Percentiles rank a stretch among this genome's conserved stretches.
Conservation (phyloP, 1,140 invertebrate genomes). For the Hermatobates lingyangjiaoensis region DNA sequence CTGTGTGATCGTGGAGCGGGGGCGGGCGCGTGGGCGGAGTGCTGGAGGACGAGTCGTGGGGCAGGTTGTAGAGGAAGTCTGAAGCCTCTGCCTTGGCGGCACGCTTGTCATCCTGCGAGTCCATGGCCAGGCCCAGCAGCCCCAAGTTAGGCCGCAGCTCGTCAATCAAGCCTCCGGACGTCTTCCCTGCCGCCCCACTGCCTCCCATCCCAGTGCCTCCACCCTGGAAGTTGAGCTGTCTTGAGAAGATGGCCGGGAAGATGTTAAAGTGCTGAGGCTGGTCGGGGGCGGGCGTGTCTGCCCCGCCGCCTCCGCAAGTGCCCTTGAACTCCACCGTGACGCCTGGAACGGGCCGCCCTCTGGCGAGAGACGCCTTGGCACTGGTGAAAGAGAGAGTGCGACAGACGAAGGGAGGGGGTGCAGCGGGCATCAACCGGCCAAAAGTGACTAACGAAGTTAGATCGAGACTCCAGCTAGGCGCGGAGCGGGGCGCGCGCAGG, state of each 20-base stretch:
- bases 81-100: constrained; percentile 32
- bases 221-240: constrained; percentile 52
- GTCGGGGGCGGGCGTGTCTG: constrained; percentile 13
- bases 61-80: constrained; percentile 52
- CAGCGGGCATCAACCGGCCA: constrained; percentile 5
- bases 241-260: constrained; percentile 69
- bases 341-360: neutral
- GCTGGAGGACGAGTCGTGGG: constrained; percentile 17
- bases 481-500: neutral
- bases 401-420: constrained; percentile 4
- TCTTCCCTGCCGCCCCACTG: neutral
- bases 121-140: constrained; percentile 53
- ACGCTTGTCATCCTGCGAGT: constrained; percentile 32
- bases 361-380: neutral
- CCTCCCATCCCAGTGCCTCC: constrained; percentile 5
- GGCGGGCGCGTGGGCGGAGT: constrained; percentile 36
- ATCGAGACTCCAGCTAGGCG: neutral
- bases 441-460: constrained; percentile 10
- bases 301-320: constrained; percentile 1
- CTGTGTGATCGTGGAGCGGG: constrained; percentile 34
- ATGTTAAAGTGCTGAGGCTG: constrained; percentile 66
- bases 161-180: constrained; percentile 40
- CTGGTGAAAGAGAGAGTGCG: neutral
- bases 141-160: constrained; percentile 63
- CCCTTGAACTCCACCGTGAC: constrained; percentile 12